Percentiles rank a stretch among this genome's conserved stretches.
These are phyloP conservation scores for Rostratula benghalensis DNA, from an alignment of 2,113 vertebrate genomes.

Conservation along the genomic window DNA sequence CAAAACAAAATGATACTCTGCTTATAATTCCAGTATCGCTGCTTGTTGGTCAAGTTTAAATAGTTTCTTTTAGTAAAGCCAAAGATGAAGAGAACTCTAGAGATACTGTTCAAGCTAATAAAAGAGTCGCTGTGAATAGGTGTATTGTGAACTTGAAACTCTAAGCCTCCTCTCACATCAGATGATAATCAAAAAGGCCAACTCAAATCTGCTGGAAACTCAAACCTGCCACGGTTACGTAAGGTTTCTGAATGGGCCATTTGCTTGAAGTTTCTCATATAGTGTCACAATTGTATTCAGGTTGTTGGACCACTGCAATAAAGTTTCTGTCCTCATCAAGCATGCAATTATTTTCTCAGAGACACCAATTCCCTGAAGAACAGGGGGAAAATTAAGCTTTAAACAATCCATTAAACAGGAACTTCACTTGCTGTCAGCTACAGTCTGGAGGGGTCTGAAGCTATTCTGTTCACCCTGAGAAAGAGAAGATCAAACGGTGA, in stretches of 20 bases:
- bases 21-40: slow-evolving; percentile 62
- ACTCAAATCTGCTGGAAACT: slow-evolving; percentile 76
- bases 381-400: slow-evolving; percentile 39
- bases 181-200: slow-evolving; percentile 76
- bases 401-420: slow-evolving; percentile 26
- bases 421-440: slow-evolving; percentile 8
- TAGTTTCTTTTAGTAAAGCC: slow-evolving; percentile 76
- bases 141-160: slow-evolving; percentile 76
- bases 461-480: slow-evolving; percentile 46
- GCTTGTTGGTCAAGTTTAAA: slow-evolving; percentile 70
- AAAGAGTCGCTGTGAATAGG: slow-evolving; percentile 73
- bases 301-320: slow-evolving; percentile 53
- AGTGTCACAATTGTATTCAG: slow-evolving; percentile 64
- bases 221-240: slow-evolving; percentile 74
- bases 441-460: background rate
- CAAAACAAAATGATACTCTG: slow-evolving; percentile 70
- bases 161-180: slow-evolving; percentile 75
- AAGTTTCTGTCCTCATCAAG: slow-evolving; percentile 49
- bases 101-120: slow-evolving; percentile 69
- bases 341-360: slow-evolving; percentile 50
- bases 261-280: slow-evolving; percentile 66
- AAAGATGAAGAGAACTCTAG: slow-evolving; percentile 58
- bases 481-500: slow-evolving; percentile 29
- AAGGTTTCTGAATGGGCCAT: slow-evolving; percentile 67
- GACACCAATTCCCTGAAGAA: slow-evolving; percentile 48